Base-by-base conservation (phyloP, 2,113 vertebrate species). In the Cynoglossus semilaevis region DNA sequence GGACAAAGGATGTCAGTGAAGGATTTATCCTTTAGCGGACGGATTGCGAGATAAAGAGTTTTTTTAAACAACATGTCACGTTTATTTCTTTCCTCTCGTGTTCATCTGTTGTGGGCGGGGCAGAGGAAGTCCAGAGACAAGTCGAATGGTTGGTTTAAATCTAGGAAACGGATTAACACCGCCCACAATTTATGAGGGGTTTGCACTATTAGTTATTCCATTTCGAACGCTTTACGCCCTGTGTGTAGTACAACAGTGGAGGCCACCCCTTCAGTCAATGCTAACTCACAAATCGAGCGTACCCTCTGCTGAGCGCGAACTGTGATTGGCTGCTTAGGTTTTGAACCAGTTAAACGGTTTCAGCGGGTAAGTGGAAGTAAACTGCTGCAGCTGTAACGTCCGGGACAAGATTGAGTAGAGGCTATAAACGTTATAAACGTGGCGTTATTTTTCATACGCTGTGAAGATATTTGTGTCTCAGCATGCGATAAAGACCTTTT, bases 261-360 rank as follows among this genome's bases (percentile, higher is more conserved):
- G 15, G 1, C 67, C 72, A 57, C 80, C 77, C 38, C 0, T 14
- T 0, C 3, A 6, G 43, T n/a, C 2, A 1, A 1, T 1, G 1
- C 0, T 0, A 0, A 7, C 37, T 0, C 0, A 0, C 7, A 54
- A 54, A 84, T 67, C 62, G 17, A 82, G 10, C 63, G 9, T 0
- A 4, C 0, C 17, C 1, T 0, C 1, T 1, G 0, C 54, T n/a
- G 58, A 61, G 16, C 0, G 12, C 8, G 18, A 22, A 4, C 9
- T 15, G 5, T 3, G 64, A 86, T 85, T 82, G 86, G 86, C 51
- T 18, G 9, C 4, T 9, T 40, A 15, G 53, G 58, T 54, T 79
- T 86, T 80, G 38, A 81, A 86, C 37, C 2, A 14, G 17, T 58
- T 60, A 69, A 84, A 84, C 77, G 55, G 81, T 82, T 84, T 82